Evolutionary conservation across 2,888 invertebrate species (phyloP).

Genomic region (Molorchus minor): DNA sequence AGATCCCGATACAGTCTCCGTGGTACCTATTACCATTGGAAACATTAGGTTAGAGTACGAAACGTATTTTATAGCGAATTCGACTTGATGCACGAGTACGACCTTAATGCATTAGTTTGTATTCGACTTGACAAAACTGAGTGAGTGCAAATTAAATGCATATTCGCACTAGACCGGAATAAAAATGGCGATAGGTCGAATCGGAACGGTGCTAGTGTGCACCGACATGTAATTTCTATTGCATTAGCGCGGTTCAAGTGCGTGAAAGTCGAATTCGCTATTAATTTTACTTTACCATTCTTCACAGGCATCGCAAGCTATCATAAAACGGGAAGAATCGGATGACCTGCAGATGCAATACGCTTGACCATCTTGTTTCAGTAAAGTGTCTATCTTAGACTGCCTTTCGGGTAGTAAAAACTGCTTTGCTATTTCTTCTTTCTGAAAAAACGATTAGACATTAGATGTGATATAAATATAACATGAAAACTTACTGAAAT

Average conservation of each 20-base stretch:
- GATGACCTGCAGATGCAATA: constrained; percentile 96
- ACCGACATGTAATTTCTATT: too few relatives aligned
- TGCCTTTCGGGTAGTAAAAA: constrained; percentile 89
- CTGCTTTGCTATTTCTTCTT: constrained; percentile 89
- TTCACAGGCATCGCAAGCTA: constrained; percentile 96
- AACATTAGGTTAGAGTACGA: not conserved
- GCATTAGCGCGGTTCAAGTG: too few relatives aligned
- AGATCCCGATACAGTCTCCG: constrained; percentile 96
- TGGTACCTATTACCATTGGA: constrained; percentile 71
- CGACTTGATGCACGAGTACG: too few relatives aligned
- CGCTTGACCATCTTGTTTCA: constrained; percentile 90
- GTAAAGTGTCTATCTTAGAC: constrained; percentile 86
- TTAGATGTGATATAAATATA: not conserved
- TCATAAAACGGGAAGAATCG: constrained; percentile 96
- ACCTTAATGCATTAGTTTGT: too few relatives aligned
- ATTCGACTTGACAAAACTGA: too few relatives aligned
- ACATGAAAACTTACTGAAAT: constrained; percentile 40
- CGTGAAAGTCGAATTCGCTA: too few relatives aligned
- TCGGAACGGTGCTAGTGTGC: too few relatives aligned
- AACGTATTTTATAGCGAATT: too few relatives aligned
- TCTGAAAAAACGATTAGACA: constrained; percentile 63
- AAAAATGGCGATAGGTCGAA: too few relatives aligned
- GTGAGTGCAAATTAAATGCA: too few relatives aligned
- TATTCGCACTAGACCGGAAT: too few relatives aligned
- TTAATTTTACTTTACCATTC: constrained; percentile 75